A percentile compares a stretch with the other conserved stretches of the same genome.
Conservation (phyloP, 2,888 invertebrate genomes). For the Amphipyra tragopoginis region DNA sequence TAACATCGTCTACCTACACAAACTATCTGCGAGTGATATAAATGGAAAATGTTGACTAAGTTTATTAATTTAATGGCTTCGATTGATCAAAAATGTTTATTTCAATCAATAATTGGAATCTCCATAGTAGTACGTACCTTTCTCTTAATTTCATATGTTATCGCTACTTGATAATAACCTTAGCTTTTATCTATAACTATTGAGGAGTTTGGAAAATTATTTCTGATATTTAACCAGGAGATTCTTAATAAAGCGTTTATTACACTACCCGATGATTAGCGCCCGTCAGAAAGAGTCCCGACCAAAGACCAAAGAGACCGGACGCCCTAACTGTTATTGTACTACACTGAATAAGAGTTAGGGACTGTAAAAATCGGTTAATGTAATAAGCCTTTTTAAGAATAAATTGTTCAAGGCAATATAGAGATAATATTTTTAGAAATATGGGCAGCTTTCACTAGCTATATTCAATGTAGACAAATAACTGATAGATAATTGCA, state of each 20-base stretch:
- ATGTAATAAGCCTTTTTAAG: too few species aligned
- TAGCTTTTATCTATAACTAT: constrained; percentile 7
- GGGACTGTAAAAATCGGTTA: too few species aligned
- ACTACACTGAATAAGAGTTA: too few species aligned
- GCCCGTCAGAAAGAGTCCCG: too few species aligned
- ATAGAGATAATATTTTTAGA: constrained; percentile 20
- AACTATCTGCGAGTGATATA: constrained; percentile 5
- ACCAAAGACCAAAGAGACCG: too few species aligned
- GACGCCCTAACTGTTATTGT: too few species aligned
- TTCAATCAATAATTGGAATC: constrained; percentile 1
- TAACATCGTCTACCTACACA: constrained; percentile 26
- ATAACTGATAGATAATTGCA: constrained; percentile 27
- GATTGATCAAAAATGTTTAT: background rate
- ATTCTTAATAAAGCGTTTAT: constrained; percentile 5
- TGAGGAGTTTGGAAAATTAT: background rate
- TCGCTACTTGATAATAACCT: constrained; percentile 6
- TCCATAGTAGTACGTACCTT: background rate
- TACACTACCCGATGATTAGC: too few species aligned
- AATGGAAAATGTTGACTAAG: background rate
- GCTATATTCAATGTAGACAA: constrained; percentile 31
- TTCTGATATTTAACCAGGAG: background rate
- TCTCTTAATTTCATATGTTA: background rate
- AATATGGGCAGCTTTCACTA: constrained; percentile 44
- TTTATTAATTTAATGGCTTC: background rate
- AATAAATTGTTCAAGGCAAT: constrained; percentile 10